Evolutionary conservation across 1,140 invertebrate genomes (phyloP).

Genomic region (Bombus picipes): DNA sequence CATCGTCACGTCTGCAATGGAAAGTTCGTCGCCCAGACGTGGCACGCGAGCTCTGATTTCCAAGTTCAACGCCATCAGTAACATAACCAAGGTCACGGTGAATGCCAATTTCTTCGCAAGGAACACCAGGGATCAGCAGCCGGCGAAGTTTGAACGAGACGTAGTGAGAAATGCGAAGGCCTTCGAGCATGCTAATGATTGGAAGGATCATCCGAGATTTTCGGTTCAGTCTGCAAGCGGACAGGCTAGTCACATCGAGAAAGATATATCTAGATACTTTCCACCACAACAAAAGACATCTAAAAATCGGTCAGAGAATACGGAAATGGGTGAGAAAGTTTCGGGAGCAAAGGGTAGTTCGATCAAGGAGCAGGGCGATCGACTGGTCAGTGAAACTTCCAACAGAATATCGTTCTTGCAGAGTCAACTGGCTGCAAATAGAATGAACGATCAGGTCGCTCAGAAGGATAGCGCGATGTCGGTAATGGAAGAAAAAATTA

Average conservation of each 20-base stretch:
- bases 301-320: conserved; percentile 18
- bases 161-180: conserved; percentile 41
- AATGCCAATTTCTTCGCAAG: conserved; percentile 81
- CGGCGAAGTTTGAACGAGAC: conserved; percentile 49
- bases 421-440: conserved; percentile 62
- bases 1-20: conserved; percentile 74
- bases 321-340: not conserved
- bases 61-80: conserved; percentile 86
- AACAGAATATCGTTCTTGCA: conserved; percentile 64
- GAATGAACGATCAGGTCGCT: conserved; percentile 36
- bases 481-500: conserved; percentile 31
- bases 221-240: conserved; percentile 43
- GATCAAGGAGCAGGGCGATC: conserved; percentile 57
- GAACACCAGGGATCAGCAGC: conserved; percentile 55
- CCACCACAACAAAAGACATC: conserved; percentile 48
- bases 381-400: conserved; percentile 49
- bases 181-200: conserved; percentile 38
- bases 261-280: conserved; percentile 76
- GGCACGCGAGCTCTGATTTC: conserved; percentile 85
- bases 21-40: conserved; percentile 75
- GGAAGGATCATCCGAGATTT: conserved; percentile 51
- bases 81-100: conserved; percentile 84
- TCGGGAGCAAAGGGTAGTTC: not conserved
- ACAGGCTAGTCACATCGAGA: conserved; percentile 49
- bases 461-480: conserved; percentile 3